Conservation (phyloP, 23 tunicate genomes). For the Aplidium turbinatum region DNA sequence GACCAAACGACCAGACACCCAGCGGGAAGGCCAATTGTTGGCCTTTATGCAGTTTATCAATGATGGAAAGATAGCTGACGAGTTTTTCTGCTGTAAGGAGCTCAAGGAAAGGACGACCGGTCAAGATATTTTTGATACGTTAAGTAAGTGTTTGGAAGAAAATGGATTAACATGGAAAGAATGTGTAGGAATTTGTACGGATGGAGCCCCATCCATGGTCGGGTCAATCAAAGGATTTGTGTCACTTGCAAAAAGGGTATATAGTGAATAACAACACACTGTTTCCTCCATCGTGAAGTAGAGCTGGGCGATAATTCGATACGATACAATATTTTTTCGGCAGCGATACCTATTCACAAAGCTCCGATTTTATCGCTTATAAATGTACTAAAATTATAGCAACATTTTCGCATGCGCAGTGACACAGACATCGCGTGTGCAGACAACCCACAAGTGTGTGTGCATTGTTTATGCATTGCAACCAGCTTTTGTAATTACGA, state of each 20-base stretch:
- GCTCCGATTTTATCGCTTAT: too few relatives aligned
- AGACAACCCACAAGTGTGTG: too few relatives aligned
- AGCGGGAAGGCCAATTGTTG: constrained; percentile 10
- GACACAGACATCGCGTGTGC: too few relatives aligned
- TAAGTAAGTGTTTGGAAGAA: constrained; percentile 29
- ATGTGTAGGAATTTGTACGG: constrained; percentile 37
- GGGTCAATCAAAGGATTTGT: constrained; percentile 35
- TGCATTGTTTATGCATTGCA: too few relatives aligned
- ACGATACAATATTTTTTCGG: too few relatives aligned
- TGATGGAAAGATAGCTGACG: constrained; percentile 24
- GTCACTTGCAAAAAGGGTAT: constrained; percentile 12
- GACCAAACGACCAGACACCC: too few relatives aligned
- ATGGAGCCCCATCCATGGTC: constrained; percentile 27
- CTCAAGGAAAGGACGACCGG: constrained; percentile 29
- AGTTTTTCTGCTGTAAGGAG: constrained; percentile 29
- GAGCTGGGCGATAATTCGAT: too few relatives aligned
- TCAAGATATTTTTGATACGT: constrained; percentile 30
- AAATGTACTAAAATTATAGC: too few relatives aligned
- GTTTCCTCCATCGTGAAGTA: constrained; percentile 22
- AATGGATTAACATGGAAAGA: constrained; percentile 30
- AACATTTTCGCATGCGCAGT: too few relatives aligned
- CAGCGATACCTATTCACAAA: too few relatives aligned
- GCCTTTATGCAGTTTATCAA: constrained; percentile 23
- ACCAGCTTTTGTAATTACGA: too few relatives aligned
- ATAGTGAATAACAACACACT: constrained; percentile 3